Base-by-base conservation (phyloP, 2,797 vertebrate genomes). In the Lepidocolaptes lacrymiger region DNA sequence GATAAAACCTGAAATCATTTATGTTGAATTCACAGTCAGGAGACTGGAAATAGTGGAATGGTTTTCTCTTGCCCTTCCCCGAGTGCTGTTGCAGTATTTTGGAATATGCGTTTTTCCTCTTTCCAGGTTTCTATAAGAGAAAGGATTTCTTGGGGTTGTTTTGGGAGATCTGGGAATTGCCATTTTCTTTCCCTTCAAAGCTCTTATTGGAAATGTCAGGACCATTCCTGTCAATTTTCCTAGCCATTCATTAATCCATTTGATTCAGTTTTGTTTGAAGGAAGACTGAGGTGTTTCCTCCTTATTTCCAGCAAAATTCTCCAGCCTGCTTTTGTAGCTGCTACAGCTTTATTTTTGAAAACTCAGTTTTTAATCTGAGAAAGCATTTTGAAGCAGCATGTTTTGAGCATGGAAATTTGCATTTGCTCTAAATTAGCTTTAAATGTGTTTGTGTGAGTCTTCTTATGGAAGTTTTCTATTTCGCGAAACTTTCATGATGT, bases 281-380 rank as follows among this genome's bases (percentile, higher is more conserved):
- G 82, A 81, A 62, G 85, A 84, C 18, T 6, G 13, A 78, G 77
- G 71, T 58, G 19, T 84, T 86, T 73, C 44, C 67, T 80, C 32
- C 56, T 68, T 67, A 46, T 80, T 91, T 58, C 78, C 18, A 85
- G 18, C 44, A 61, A 79, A 78, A 71, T 32, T 43, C 37, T 63
- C 48, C 85, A 8, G 9, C 48, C 59, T 85, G 69, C 52, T 68
- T 93, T 83, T 48, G 46, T 75, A 78, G 43, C 54, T 74, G 68
- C 32, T 48, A 6, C 39, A 59, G 67, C n/a, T 89, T 72, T 75
- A 34, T 72, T 93, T 94, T 66, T 51, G 46, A 96, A 92, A 95
- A 44, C 14, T 52, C 9, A 0, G 12, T 51, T 90, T 84, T 92
- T 84, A 48, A 79, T 76, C 63, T 37, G 48, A 84, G 68, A 27